These are phyloP conservation scores for Drosophila ohnishii DNA, from an alignment of 1,140 invertebrate genomes.

Conservation along the genomic window DNA sequence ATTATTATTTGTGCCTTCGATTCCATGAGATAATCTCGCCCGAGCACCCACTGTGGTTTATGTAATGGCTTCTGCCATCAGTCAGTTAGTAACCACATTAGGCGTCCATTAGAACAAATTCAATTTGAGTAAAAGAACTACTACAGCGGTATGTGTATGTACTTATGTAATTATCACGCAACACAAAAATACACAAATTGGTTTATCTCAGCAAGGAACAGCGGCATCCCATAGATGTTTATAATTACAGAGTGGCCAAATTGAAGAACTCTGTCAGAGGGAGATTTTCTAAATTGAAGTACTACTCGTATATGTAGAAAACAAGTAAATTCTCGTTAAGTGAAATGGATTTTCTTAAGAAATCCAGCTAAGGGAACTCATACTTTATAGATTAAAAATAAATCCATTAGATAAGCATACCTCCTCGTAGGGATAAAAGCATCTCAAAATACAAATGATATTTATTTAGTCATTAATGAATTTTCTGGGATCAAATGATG, in stretches of 20 bases:
- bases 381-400: not conserved
- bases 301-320: not conserved
- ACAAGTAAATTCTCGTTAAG: not conserved
- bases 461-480: too few relatives aligned
- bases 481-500: too few relatives aligned
- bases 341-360: not conserved
- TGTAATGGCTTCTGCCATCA: slow-evolving; percentile 24
- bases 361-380: too few relatives aligned
- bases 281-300: not conserved
- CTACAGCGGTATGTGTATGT: slow-evolving; percentile 8
- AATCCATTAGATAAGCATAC: too few relatives aligned
- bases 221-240: slow-evolving; percentile 20
- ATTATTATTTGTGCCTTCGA: slow-evolving; percentile 37
- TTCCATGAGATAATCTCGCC: slow-evolving; percentile 24
- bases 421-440: too few relatives aligned
- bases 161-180: slow-evolving; percentile 63
- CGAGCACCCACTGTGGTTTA: slow-evolving; percentile 40
- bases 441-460: too few relatives aligned
- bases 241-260: slow-evolving; percentile 49
- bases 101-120: slow-evolving; percentile 71
- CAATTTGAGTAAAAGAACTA: slow-evolving; percentile 52
- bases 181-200: slow-evolving; percentile 50
- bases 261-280: not conserved
- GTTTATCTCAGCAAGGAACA: slow-evolving; percentile 49
- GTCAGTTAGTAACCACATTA: slow-evolving; percentile 60